Evolutionary conservation across 2,797 vertebrate genomes (phyloP).

Genomic region (Prionace glauca): DNA sequence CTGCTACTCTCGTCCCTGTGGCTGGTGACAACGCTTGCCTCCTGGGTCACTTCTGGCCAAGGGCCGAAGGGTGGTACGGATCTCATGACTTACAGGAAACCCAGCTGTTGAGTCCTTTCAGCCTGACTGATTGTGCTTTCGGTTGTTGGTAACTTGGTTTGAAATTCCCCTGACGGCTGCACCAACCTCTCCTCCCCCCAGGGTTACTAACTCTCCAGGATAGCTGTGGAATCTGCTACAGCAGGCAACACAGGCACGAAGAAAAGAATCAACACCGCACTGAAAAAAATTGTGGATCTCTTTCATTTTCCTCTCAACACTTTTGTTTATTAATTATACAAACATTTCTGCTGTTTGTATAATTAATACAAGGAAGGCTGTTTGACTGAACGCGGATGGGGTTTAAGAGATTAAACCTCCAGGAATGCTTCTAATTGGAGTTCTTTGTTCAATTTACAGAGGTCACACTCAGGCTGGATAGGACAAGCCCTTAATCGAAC

Average conservation of each 20-base stretch:
- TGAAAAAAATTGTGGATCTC: not conserved
- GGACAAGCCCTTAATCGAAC: no score
- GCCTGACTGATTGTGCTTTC: not conserved
- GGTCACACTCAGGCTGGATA: no score
- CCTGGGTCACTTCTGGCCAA: not conserved
- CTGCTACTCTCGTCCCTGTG: not conserved
- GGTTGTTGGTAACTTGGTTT: not conserved
- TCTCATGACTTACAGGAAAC: constrained; percentile 7
- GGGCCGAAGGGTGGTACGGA: not conserved
- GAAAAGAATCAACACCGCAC: not conserved
- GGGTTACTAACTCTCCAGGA: not conserved
- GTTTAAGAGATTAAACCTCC: no score
- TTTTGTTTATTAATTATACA: not conserved
- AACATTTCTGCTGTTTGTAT: not conserved
- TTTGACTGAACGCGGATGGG: not conserved
- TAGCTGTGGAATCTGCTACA: no score
- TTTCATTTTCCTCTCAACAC: not conserved
- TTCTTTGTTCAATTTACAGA: no score
- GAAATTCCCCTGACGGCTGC: not conserved
- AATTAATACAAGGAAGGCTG: not conserved
- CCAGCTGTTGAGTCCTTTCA: not conserved
- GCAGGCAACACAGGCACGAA: not conserved
- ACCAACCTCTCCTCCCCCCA: not conserved
- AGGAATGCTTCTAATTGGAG: no score
- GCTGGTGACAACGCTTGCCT: no score